Conservation (phyloP, 2,888 invertebrate genomes). For the Junonia oenone region DNA sequence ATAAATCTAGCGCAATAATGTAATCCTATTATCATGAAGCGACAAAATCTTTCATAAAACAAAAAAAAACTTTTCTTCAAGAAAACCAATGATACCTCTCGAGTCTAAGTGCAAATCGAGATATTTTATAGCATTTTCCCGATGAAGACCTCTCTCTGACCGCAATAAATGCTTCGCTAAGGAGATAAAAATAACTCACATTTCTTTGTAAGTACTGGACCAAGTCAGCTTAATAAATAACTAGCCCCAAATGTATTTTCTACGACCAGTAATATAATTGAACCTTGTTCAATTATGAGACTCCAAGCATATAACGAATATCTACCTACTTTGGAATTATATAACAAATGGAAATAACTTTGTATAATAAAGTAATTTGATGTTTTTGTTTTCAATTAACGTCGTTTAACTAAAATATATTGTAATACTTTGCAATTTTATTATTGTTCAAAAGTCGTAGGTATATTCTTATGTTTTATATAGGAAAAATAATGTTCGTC, state of each 20-base stretch:
- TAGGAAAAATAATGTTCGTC: too few relatives aligned
- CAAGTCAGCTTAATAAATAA: slow-evolving; percentile 55
- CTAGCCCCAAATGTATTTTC: slow-evolving; percentile 44
- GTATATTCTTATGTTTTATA: too few relatives aligned
- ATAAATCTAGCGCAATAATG: neutral
- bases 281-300: neutral
- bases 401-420: too few relatives aligned
- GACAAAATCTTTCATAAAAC: slow-evolving; percentile 3
- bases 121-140: slow-evolving; percentile 46
- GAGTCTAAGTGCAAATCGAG: slow-evolving; percentile 39
- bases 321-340: neutral
- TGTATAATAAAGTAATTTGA: too few relatives aligned
- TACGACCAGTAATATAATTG: neutral
- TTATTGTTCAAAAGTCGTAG: too few relatives aligned
- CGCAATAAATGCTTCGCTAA: slow-evolving; percentile 65
- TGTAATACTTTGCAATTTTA: too few relatives aligned
- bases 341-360: neutral
- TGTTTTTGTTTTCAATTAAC: too few relatives aligned
- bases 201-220: slow-evolving; percentile 62
- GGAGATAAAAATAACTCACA: slow-evolving; percentile 61
- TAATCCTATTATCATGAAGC: slow-evolving; percentile 3
- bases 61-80: slow-evolving; percentile 8
- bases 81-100: slow-evolving; percentile 36
- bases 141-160: slow-evolving; percentile 53
- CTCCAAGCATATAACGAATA: neutral